phyloP scores from a whole-genome alignment of 2,113 vertebrate genomes.

The Oceanites oceanicus region DNA sequence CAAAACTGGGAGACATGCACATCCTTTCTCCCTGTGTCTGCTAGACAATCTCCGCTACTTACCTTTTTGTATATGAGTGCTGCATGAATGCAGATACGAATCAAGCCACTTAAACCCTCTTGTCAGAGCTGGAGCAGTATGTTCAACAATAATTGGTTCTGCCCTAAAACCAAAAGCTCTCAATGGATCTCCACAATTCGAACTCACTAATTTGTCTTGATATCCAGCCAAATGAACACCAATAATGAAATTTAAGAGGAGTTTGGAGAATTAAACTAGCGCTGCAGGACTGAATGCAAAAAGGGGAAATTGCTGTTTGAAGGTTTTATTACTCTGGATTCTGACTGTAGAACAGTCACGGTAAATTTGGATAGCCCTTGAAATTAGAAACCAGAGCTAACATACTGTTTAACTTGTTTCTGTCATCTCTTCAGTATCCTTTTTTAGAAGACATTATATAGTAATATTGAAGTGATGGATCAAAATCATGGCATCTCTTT shows the following conservation, averaged over 20 bases:
- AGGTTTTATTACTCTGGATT: background rate
- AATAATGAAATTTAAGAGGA: background rate
- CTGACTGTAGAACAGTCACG: background rate
- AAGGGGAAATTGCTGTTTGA: background rate
- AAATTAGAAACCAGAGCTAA: background rate
- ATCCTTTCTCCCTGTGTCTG: background rate
- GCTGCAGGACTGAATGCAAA: background rate
- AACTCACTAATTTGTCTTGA: background rate
- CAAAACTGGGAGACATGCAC: background rate
- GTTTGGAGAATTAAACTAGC: background rate
- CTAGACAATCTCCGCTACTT: background rate
- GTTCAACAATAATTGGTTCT: background rate
- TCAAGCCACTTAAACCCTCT: background rate
- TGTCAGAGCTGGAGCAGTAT: background rate
- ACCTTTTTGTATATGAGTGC: background rate
- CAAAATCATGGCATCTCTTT: background rate
- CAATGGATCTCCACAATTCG: background rate
- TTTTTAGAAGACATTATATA: background rate
- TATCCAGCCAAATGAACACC: background rate
- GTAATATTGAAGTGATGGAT: background rate
- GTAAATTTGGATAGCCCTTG: background rate
- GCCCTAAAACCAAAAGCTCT: constrained; percentile 21
- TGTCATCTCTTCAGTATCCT: background rate
- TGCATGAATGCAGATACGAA: background rate
- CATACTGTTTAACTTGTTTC: background rate